Evolutionary conservation across 2,797 vertebrate genomes (phyloP).

Genomic region (Tamandua tetradactyla): DNA sequence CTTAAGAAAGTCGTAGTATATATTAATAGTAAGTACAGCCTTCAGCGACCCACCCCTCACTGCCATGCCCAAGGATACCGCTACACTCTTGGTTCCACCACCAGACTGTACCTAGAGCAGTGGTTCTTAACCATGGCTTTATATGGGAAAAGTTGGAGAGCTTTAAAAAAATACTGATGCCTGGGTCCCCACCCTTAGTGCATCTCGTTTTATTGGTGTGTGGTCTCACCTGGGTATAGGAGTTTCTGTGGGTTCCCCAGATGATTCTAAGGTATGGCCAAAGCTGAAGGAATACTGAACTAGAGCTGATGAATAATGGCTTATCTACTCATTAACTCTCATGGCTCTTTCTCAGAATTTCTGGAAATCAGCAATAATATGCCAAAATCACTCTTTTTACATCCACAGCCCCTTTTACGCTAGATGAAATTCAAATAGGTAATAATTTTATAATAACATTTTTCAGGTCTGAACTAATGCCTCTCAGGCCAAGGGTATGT

Average conservation of each 20-base stretch:
- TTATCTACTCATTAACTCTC: not conserved
- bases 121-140: not conserved
- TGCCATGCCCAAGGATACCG: not conserved
- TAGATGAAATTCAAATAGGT: not conserved
- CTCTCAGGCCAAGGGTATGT: not conserved
- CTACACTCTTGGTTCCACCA: not conserved
- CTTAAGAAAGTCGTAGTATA: not conserved
- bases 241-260: not conserved
- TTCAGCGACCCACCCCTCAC: not conserved
- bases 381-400: not conserved
- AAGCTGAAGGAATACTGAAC: not conserved
- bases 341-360: not conserved
- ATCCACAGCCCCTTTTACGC: not conserved
- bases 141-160: not conserved
- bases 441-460: slow-evolving; percentile 20
- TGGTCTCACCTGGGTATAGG: not conserved
- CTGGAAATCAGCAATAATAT: not conserved
- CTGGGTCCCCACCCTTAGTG: not conserved
- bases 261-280: not conserved
- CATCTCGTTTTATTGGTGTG: not conserved
- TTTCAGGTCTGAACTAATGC: not conserved
- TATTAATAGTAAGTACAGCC: not conserved
- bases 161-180: not conserved
- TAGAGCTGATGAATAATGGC: not conserved
- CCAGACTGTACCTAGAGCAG: not conserved